A percentile compares a stretch with the other conserved stretches of the same genome.
Evolutionary conservation across 2,888 invertebrate genomes (phyloP).

Genomic region (Yponomeuta plumbellus): DNA sequence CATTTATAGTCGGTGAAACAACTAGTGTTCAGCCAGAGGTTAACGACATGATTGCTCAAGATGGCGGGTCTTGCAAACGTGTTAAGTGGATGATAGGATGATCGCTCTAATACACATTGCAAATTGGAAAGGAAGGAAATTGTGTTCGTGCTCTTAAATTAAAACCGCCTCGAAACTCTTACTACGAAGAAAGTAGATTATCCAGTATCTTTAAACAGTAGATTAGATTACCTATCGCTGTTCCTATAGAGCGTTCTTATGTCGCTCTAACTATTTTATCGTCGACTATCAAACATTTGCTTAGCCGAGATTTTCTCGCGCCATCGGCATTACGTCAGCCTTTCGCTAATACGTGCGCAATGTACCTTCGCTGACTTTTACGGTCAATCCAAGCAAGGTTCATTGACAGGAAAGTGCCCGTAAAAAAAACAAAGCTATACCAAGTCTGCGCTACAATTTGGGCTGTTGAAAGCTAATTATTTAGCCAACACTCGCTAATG

Average conservation of each 20-base stretch:
- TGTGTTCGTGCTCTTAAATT: neutral
- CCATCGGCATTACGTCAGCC: slow-evolving; percentile 32
- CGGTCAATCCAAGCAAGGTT: neutral
- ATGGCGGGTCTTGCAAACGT: slow-evolving; percentile 62
- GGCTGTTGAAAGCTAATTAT: slow-evolving; percentile 37
- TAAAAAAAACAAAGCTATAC: slow-evolving; percentile 30
- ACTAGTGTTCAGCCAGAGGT: slow-evolving; percentile 43
- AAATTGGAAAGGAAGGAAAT: slow-evolving; percentile 8
- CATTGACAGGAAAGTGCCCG: neutral
- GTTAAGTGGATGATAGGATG: slow-evolving; percentile 63
- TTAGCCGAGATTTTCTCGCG: slow-evolving; percentile 51
- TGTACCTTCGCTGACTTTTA: neutral
- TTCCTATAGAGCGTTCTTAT: slow-evolving; percentile 12
- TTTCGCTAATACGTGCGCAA: slow-evolving; percentile 21
- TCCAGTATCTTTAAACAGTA: neutral
- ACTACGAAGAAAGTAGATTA: neutral
- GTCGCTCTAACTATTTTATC: slow-evolving; percentile 9
- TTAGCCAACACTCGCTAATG: slow-evolving; percentile 56
- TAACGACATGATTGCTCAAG: slow-evolving; percentile 69
- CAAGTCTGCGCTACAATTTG: slow-evolving; percentile 29
- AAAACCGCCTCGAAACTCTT: slow-evolving; percentile 2
- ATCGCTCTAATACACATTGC: slow-evolving; percentile 36
- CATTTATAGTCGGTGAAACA: slow-evolving; percentile 7
- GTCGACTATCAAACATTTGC: slow-evolving; percentile 57
- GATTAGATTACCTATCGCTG: slow-evolving; percentile 14